Evolutionary conservation across 2,113 vertebrate genomes (phyloP).

Genomic region (Oryzias woworae): DNA sequence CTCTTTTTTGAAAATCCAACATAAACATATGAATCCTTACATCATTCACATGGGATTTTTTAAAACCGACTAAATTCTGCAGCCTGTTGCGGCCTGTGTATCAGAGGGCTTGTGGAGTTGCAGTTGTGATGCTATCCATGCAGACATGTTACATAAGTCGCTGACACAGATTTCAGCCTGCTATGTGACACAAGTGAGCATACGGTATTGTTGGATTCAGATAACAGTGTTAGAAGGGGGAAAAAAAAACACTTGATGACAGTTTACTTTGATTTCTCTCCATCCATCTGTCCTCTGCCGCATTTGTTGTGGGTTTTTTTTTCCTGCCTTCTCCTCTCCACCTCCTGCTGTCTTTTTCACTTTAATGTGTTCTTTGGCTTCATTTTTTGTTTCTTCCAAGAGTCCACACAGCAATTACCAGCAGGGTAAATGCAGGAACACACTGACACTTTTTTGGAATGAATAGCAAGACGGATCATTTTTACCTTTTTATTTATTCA

Average conservation of each 20-base stretch:
- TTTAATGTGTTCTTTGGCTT: constrained; percentile 48
- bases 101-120: constrained; percentile 3
- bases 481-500: constrained; percentile 66
- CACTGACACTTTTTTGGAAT: constrained; percentile 2
- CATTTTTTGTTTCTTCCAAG: constrained; percentile 28
- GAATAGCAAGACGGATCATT: constrained; percentile 42
- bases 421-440: constrained; percentile 5
- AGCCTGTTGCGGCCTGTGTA: constrained; percentile 11
- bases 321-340: constrained; percentile 12
- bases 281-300: constrained; percentile 8
- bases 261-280: constrained; percentile 27
- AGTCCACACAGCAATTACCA: constrained; percentile 30
- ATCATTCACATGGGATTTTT: background rate
- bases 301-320: background rate
- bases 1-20: too few relatives aligned
- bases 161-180: constrained; percentile 26
- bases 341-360: constrained; percentile 40
- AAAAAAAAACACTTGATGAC: constrained; percentile 7
- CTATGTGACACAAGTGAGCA: constrained; percentile 26
- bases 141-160: constrained; percentile 50
- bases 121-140: constrained; percentile 30
- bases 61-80: constrained; percentile 1
- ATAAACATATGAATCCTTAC: too few relatives aligned
- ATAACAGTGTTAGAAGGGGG: constrained; percentile 16
- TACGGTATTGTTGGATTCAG: constrained; percentile 25